A percentile compares a stretch with the other conserved stretches of the same genome.
These are phyloP conservation scores for Coturnix japonica DNA, from an alignment of 2,113 vertebrate genomes.

Conservation along the genomic window DNA sequence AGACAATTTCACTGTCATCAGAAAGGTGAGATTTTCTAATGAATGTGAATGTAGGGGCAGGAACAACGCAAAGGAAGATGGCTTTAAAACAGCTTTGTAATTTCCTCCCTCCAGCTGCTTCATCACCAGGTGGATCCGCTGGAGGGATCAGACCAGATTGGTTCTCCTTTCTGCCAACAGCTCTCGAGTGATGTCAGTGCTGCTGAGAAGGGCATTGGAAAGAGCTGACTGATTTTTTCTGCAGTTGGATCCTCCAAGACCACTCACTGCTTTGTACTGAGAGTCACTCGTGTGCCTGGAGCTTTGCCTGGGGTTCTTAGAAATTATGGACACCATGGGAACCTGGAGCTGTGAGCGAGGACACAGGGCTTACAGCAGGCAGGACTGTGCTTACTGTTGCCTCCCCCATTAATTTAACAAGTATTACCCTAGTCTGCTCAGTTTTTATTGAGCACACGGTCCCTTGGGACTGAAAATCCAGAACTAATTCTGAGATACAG, in stretches of 20 bases:
- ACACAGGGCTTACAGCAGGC: not conserved
- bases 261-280: not conserved
- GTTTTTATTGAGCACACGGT: not conserved
- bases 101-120: not conserved
- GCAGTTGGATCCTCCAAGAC: not conserved
- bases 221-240: not conserved
- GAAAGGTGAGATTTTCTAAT: not conserved
- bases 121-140: not conserved
- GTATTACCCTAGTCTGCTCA: not conserved
- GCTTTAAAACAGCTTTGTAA: constrained; percentile 18
- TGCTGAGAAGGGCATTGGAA: not conserved
- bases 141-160: constrained; percentile 26
- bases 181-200: not conserved
- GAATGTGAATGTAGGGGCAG: not conserved
- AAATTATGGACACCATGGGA: not conserved
- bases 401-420: not conserved
- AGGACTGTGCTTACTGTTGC: not conserved
- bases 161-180: not conserved
- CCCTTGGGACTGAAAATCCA: not conserved
- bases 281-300: not conserved
- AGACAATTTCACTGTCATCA: not conserved
- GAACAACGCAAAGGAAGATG: not conserved
- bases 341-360: not conserved
- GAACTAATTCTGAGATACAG: not conserved
- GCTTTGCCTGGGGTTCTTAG: not conserved